Evolutionary conservation across 2,797 vertebrate species (phyloP).

Genomic region (Ispidina picta): DNA sequence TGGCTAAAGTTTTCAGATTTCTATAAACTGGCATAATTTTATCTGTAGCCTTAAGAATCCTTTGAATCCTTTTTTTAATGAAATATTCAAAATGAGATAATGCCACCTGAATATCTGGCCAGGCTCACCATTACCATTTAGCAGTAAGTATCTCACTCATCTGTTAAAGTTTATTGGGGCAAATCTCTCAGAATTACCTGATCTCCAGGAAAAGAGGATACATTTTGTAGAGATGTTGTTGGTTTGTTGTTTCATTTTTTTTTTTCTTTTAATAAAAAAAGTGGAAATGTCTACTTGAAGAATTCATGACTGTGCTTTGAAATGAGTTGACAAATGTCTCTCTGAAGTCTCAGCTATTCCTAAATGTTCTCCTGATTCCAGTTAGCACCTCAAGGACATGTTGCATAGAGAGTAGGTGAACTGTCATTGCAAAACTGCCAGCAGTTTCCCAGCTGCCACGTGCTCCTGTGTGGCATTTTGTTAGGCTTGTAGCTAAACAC

Average conservation of each 20-base stretch:
- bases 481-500: neutral
- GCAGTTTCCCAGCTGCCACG: neutral
- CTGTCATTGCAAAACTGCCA: neutral
- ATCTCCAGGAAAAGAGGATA: neutral
- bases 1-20: neutral
- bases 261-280: neutral
- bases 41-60: neutral
- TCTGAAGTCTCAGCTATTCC: neutral
- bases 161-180: neutral
- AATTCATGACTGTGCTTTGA: neutral
- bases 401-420: neutral
- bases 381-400: rapidly evolving
- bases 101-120: neutral
- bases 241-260: neutral
- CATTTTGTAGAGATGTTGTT: neutral
- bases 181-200: neutral
- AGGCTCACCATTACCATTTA: neutral
- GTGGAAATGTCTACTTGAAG: neutral
- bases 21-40: neutral
- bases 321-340: neutral
- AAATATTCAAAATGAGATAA: constrained; percentile 10
- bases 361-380: neutral
- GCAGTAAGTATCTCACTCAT: neutral
- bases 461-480: neutral
- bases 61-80: neutral